Percentiles rank a stretch among this genome's conserved stretches.
These are phyloP conservation scores for Netelia fuscicornis DNA, from an alignment of 2,888 invertebrate species.

Conservation along the genomic window DNA sequence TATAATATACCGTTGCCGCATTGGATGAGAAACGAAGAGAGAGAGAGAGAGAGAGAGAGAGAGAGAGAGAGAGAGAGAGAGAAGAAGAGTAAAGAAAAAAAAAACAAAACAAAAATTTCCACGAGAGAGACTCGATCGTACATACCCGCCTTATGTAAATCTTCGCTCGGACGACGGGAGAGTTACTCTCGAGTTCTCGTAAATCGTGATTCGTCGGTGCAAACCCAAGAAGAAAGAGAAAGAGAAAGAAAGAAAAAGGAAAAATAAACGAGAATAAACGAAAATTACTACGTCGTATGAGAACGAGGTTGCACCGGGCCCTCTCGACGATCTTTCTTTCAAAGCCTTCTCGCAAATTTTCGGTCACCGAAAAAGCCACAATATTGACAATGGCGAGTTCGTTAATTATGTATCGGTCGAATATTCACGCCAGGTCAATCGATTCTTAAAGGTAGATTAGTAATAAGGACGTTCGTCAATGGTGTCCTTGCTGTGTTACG, in stretches of 20 bases:
- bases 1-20: conserved; percentile 64
- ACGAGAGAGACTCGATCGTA: conserved; percentile 62
- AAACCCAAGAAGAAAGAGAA: conserved; percentile 40
- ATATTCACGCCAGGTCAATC: conserved; percentile 9
- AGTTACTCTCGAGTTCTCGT: conserved; percentile 66
- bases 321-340: not conserved
- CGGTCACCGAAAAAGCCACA: conserved; percentile 9
- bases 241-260: conserved; percentile 21
- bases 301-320: conserved; percentile 35
- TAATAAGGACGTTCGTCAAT: conserved; percentile 34
- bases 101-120: conserved; percentile 41
- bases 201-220: conserved; percentile 65
- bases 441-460: conserved; percentile 10
- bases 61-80: too few relatives aligned
- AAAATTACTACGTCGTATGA: conserved; percentile 25
- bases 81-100: conserved; percentile 9
- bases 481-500: not conserved
- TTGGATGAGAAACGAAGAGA: conserved; percentile 19
- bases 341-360: conserved; percentile 2
- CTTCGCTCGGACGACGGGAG: conserved; percentile 56
- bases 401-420: conserved; percentile 39
- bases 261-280: conserved; percentile 50
- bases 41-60: too few relatives aligned
- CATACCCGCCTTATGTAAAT: conserved; percentile 64
- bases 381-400: conserved; percentile 44